Conservation (phyloP, 2,797 vertebrate species). For the Dendrocincla fuliginosa region DNA sequence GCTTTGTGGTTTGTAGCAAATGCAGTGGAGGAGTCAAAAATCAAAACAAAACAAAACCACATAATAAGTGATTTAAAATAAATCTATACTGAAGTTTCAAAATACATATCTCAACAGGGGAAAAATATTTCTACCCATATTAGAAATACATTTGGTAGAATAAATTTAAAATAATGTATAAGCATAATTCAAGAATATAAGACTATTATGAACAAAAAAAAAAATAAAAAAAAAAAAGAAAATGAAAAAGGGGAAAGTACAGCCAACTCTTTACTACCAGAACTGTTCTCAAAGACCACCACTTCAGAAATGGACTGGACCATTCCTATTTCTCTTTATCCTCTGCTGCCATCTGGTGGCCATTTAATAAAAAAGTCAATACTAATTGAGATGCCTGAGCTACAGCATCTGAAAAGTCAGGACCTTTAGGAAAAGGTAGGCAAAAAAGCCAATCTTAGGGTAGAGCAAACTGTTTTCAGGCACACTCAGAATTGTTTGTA, state of each 20-base stretch:
- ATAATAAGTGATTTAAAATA: background rate
- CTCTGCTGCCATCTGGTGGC: slow-evolving; percentile 33
- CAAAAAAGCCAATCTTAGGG: background rate
- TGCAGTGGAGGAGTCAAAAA: background rate
- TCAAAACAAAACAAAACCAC: rapidly evolving
- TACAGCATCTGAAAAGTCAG: rapidly evolving
- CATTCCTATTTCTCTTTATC: background rate
- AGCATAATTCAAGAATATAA: background rate
- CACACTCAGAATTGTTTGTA: background rate
- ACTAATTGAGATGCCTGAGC: rapidly evolving
- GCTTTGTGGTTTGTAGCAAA: background rate
- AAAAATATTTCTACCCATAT: background rate
- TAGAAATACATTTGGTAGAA: background rate
- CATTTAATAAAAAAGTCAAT: background rate
- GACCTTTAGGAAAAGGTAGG: background rate
- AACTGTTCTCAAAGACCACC: background rate
- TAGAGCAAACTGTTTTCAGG: background rate
- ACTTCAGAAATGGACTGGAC: rapidly evolving
- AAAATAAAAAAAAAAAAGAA: background rate
- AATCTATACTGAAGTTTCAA: background rate
- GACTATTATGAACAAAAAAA: background rate
- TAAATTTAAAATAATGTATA: background rate
- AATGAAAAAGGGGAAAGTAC: background rate
- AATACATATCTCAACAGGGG: background rate
- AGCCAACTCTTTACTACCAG: background rate